Conservation (phyloP, 2,888 invertebrate species). For the Chrysodeixis includens region DNA sequence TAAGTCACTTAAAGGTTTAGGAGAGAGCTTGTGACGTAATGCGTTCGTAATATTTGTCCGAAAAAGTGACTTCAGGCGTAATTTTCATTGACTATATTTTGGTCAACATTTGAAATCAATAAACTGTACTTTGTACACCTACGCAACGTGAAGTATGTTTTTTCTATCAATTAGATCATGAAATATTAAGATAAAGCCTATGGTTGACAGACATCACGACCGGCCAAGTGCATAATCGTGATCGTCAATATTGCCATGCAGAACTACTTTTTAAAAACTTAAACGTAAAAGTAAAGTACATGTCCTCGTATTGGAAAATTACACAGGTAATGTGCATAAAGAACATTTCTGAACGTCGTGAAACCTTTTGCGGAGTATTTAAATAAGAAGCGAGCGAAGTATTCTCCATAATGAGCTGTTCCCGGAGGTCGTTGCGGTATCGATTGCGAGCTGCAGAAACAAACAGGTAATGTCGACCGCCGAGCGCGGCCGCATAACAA, state of each 20-base stretch:
- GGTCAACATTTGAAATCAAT: too few species aligned
- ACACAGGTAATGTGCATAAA: slow-evolving; percentile 14
- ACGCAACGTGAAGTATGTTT: too few species aligned
- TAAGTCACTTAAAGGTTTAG: too few species aligned
- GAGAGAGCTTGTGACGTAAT: too few species aligned
- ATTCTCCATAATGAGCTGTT: slow-evolving; percentile 53
- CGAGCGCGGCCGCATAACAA: slow-evolving; percentile 43
- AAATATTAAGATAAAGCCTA: too few species aligned
- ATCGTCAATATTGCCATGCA: slow-evolving; percentile 34
- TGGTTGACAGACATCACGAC: too few species aligned
- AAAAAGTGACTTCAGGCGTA: too few species aligned
- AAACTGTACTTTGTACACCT: too few species aligned
- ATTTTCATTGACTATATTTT: too few species aligned
- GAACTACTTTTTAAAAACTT: slow-evolving; percentile 36
- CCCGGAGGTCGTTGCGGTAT: slow-evolving; percentile 33
- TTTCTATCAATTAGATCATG: too few species aligned
- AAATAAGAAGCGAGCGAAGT: slow-evolving; percentile 46
- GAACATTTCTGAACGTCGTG: slow-evolving; percentile 20
- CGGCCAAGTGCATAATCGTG: slow-evolving; percentile 36
- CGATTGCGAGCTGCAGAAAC: slow-evolving; percentile 40
- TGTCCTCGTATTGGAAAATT: too few species aligned
- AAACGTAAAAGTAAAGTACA: slow-evolving; percentile 32
- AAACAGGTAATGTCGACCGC: slow-evolving; percentile 47
- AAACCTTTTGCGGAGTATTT: slow-evolving; percentile 40
- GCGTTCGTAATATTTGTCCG: too few species aligned